A percentile compares a stretch with the other conserved stretches of the same genome.
Conservation (phyloP, 2,113 vertebrate species). For the Damaliscus lunatus region DNA sequence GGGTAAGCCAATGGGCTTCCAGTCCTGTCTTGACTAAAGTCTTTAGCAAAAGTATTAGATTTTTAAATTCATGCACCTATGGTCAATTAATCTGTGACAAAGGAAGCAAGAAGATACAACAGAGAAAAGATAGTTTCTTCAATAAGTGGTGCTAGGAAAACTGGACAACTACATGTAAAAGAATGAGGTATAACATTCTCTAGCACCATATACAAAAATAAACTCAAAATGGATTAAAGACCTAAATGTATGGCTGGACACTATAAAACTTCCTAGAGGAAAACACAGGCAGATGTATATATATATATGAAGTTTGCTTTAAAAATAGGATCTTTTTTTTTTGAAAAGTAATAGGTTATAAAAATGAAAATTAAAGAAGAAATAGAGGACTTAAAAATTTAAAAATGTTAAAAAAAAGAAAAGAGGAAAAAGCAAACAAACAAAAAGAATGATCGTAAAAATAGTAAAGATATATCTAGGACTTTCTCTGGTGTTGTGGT, state of each 20-base stretch:
- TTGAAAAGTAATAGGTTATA: too few relatives aligned
- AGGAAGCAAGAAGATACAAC: not conserved
- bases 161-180: not conserved
- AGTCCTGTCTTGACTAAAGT: not conserved
- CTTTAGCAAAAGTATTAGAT: not conserved
- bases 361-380: too few relatives aligned
- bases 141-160: not conserved
- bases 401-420: too few relatives aligned
- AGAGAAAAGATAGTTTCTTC: not conserved
- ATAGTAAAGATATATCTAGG: too few relatives aligned
- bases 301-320: too few relatives aligned
- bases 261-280: not conserved
- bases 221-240: not conserved
- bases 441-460: too few relatives aligned
- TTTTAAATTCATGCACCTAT: not conserved
- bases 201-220: not conserved
- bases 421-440: too few relatives aligned
- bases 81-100: not conserved
- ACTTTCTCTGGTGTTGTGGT: too few relatives aligned
- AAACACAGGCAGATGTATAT: not conserved
- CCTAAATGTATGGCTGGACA: not conserved
- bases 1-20: not conserved
- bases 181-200: not conserved
- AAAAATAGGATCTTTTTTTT: too few relatives aligned
- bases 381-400: too few relatives aligned